Percentiles rank a stretch among this genome's conserved stretches.
phyloP scores from a whole-genome alignment of 35 echinoderm and acorn worm species.

The Ophioderma brevispina region DNA sequence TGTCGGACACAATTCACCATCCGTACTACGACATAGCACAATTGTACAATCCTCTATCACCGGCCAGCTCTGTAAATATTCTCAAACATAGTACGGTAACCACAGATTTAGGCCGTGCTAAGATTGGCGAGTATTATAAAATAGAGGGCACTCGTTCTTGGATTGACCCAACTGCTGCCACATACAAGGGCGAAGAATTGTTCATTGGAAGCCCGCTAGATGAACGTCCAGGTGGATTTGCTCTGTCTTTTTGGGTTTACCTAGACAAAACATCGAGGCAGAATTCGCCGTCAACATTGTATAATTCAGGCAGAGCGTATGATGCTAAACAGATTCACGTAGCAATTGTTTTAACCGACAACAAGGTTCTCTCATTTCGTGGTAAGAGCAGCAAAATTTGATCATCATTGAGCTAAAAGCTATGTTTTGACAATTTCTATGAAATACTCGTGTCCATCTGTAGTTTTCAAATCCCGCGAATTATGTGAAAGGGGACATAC shows the following conservation, averaged over 20 bases:
- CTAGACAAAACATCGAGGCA: constrained; percentile 7
- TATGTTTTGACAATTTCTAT: no score
- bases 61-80: background rate
- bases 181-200: background rate
- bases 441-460: no score
- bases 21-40: background rate
- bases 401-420: no score
- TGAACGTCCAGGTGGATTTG: constrained; percentile 37
- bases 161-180: background rate
- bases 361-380: constrained; percentile 19
- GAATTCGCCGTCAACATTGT: constrained; percentile 3
- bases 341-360: background rate
- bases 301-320: background rate
- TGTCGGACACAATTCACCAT: background rate
- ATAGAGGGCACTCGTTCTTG: background rate
- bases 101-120: background rate
- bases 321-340: background rate
- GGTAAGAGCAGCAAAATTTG: no score
- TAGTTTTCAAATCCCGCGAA: no score
- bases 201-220: background rate
- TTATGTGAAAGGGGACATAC: no score
- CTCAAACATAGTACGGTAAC: background rate
- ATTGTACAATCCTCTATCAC: background rate
- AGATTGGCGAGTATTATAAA: background rate
- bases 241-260: constrained; percentile 44